Conservation (phyloP, 2,113 vertebrate species). For the Barbus barbus region DNA sequence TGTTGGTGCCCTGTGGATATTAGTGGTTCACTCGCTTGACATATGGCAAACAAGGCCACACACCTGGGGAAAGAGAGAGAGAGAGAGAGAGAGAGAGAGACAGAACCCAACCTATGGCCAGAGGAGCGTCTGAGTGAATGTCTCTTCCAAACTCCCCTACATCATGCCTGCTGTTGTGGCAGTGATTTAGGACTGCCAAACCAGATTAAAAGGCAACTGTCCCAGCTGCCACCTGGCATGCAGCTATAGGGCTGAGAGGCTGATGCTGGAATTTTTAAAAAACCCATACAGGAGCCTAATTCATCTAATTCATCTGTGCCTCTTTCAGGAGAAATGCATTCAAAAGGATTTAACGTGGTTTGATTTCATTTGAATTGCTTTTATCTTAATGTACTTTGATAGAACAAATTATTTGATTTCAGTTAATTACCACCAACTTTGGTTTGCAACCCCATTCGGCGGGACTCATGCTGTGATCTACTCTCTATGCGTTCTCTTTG, state of each 20-base stretch:
- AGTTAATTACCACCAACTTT: conserved; percentile 39
- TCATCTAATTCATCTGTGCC: conserved; percentile 65
- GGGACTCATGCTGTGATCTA: background rate
- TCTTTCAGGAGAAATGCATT: conserved; percentile 61
- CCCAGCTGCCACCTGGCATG: conserved; percentile 81
- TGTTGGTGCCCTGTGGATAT: conserved; percentile 14
- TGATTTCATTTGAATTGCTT: background rate
- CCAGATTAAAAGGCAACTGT: conserved; percentile 71
- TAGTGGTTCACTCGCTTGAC: conserved; percentile 20
- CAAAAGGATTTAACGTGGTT: conserved; percentile 8
- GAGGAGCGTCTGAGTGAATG: conserved; percentile 30
- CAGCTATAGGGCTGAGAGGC: conserved; percentile 61
- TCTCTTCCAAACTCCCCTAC: conserved; percentile 42
- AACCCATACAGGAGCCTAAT: conserved; percentile 75
- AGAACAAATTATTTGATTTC: conserved; percentile 32
- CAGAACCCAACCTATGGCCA: background rate
- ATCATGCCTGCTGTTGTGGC: conserved; percentile 59
- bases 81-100: too few relatives aligned
- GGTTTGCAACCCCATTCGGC: conserved; percentile 21
- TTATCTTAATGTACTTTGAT: conserved; percentile 38
- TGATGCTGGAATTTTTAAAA: conserved; percentile 59
- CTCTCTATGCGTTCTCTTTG: background rate
- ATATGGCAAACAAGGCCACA: conserved; percentile 21
- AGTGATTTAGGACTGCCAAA: conserved; percentile 61
- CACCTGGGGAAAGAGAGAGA: background rate